Conservation (phyloP, 2,888 invertebrate genomes). For the Epistrophe grossulariae region DNA sequence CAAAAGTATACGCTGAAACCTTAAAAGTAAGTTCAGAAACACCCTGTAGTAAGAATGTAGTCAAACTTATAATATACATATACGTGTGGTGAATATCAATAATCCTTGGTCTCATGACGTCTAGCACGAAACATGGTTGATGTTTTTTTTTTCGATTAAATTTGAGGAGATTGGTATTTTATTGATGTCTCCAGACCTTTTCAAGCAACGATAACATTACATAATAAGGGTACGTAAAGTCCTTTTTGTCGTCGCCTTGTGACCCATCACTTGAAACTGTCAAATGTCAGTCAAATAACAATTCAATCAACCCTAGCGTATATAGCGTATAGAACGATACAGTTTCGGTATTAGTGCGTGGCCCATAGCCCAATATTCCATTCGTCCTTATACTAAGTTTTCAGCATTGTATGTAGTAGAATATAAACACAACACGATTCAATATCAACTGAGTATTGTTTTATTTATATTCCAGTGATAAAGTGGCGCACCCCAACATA, state of each 20-base stretch:
- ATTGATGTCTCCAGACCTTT: constrained; percentile 44
- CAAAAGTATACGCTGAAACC: too few species aligned
- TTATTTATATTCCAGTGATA: constrained; percentile 14
- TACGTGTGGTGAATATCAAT: constrained; percentile 28
- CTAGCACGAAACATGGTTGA: constrained; percentile 50
- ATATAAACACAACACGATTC: constrained; percentile 1
- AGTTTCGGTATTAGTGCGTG: constrained; percentile 20
- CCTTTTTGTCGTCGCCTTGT: constrained; percentile 29
- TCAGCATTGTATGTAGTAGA: neutral
- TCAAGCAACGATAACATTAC: constrained; percentile 60
- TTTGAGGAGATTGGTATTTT: constrained; percentile 40
- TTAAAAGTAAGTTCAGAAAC: neutral
- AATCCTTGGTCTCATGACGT: constrained; percentile 61
- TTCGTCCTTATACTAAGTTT: neutral
- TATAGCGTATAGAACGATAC: neutral
- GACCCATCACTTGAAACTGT: constrained; percentile 65
- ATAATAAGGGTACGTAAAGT: constrained; percentile 44
- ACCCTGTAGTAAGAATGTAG: neutral
- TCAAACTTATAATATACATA: neutral
- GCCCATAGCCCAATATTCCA: neutral
- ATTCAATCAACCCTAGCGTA: constrained; percentile 57
- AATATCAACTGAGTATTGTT: constrained; percentile 19
- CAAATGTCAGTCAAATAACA: constrained; percentile 72
- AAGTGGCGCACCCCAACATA: neutral
- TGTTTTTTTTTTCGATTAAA: constrained; percentile 17